These are phyloP conservation scores for Sylvia atricapilla DNA, from an alignment of 2,113 vertebrate genomes.

Conservation along the genomic window DNA sequence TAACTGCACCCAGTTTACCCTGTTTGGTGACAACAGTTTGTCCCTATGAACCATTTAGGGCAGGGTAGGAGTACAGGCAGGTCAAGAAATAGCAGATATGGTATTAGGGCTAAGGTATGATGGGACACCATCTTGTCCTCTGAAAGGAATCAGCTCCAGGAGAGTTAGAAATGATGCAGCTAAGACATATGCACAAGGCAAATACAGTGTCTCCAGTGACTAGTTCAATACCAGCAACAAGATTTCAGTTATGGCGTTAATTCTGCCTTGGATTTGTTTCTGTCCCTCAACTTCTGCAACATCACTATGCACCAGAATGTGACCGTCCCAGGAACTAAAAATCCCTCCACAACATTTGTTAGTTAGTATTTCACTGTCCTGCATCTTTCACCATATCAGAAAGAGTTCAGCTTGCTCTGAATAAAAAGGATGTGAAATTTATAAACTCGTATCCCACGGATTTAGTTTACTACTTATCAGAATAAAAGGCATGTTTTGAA, in stretches of 20 bases:
- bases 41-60: neutral
- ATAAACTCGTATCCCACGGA: neutral
- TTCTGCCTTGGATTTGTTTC: neutral
- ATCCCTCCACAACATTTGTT: neutral
- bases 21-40: neutral
- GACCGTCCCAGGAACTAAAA: neutral
- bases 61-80: neutral
- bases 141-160: neutral
- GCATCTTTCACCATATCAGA: neutral
- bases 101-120: neutral
- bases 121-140: neutral
- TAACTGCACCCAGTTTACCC: neutral
- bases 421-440: neutral
- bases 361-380: neutral
- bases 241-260: neutral
- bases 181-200: neutral
- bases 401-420: neutral
- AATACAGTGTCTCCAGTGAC: neutral
- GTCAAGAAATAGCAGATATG: neutral
- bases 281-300: neutral
- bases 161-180: neutral
- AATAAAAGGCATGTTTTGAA: constrained; percentile 11
- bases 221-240: neutral
- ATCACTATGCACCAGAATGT: neutral
- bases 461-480: neutral